A percentile compares a stretch with the other conserved stretches of the same genome.
Evolutionary conservation across 2,797 vertebrate species (phyloP).

Genomic region (Psittacula echo): DNA sequence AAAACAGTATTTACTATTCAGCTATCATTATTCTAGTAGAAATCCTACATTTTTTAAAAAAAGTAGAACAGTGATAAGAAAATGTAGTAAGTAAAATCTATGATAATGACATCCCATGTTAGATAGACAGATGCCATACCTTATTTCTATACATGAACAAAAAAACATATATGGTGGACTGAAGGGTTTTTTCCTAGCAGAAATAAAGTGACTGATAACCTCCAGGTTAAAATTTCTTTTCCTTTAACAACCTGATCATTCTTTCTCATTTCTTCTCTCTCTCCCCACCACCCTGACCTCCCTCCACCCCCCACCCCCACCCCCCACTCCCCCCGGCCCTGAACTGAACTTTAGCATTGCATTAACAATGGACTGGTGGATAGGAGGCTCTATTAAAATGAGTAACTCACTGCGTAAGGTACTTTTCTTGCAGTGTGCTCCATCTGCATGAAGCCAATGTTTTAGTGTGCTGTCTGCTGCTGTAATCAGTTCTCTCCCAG

Average conservation of each 20-base stretch:
- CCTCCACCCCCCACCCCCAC: no score
- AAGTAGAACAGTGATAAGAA: neutral
- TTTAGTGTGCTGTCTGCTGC: slow-evolving; percentile 58
- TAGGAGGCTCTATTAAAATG: slow-evolving; percentile 58
- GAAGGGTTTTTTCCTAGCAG: neutral
- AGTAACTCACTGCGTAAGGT: neutral
- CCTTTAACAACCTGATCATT: slow-evolving; percentile 59
- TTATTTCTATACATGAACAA: neutral
- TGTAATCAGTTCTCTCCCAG: slow-evolving; percentile 61
- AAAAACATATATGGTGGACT: neutral
- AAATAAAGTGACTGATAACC: slow-evolving; percentile 55
- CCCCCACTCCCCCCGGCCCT: neutral
- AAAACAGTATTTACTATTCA: neutral
- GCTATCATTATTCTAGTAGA: neutral
- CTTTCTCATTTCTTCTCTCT: slow-evolving; percentile 13
- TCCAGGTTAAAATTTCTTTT: slow-evolving; percentile 69
- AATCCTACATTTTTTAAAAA: neutral
- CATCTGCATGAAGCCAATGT: slow-evolving; percentile 64
- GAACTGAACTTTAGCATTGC: slow-evolving; percentile 55
- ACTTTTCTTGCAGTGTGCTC: slow-evolving; percentile 57
- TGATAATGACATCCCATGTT: neutral
- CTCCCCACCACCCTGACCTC: neutral
- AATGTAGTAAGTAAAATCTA: neutral
- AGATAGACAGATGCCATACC: neutral
- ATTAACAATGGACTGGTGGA: slow-evolving; percentile 53